Percentiles rank a stretch among this genome's conserved stretches.
phyloP scores from a whole-genome alignment of 2,113 vertebrate species.

The Paratilapia polleni region DNA sequence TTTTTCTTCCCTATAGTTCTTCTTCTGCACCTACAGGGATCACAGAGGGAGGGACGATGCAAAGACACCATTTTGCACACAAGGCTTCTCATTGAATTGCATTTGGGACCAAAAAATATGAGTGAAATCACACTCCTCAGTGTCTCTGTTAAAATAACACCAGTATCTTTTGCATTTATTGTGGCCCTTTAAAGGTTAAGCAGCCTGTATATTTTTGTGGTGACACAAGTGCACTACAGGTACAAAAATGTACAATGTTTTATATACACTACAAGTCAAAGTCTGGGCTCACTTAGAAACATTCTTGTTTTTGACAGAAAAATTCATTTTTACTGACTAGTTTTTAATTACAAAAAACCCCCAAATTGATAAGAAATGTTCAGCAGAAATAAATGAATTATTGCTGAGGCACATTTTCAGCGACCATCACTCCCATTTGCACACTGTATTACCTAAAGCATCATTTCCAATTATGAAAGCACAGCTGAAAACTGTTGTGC shows the following conservation, averaged over 20 bases:
- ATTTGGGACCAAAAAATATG: not conserved
- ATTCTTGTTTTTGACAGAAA: rapidly evolving
- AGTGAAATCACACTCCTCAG: not conserved
- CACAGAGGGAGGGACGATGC: not conserved
- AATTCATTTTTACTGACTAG: rapidly evolving
- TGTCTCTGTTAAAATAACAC: not conserved
- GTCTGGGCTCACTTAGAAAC: not conserved
- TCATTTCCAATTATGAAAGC: not conserved
- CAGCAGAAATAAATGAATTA: rapidly evolving
- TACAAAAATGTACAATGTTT: not conserved
- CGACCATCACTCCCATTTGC: not conserved
- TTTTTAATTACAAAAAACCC: not conserved
- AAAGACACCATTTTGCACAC: not conserved
- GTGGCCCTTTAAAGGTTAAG: not conserved
- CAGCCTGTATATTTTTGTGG: not conserved
- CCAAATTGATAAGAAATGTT: not conserved
- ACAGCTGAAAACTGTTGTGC: not conserved
- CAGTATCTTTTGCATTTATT: not conserved
- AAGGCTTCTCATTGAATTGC: conserved; percentile 3
- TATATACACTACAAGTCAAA: not conserved
- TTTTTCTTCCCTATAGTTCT: conserved; percentile 98
- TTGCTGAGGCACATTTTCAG: not conserved
- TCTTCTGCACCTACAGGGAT: conserved; percentile 93
- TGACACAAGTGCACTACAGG: not conserved
- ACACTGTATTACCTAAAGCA: too few species aligned